phyloP scores from a whole-genome alignment of 2,888 invertebrate species.

The Eurytoma adleriae region DNA sequence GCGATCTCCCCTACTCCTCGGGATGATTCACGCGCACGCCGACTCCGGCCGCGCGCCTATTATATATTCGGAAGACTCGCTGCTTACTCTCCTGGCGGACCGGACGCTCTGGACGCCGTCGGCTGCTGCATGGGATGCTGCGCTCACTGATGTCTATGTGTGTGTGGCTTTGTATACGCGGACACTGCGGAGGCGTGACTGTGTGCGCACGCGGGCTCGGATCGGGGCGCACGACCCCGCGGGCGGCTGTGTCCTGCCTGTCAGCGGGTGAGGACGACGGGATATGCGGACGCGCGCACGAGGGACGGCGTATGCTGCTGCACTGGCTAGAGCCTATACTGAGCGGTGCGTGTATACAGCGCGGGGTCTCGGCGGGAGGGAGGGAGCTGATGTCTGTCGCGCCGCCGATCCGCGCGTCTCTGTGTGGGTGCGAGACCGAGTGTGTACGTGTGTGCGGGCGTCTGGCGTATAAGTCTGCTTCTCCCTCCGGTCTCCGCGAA shows the following conservation, averaged over 20 bases:
- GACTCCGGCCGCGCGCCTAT: background rate
- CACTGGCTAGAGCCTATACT: constrained; percentile 41
- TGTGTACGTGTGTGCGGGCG: background rate
- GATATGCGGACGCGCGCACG: constrained; percentile 19
- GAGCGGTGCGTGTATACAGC: constrained; percentile 9
- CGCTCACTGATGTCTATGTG: no score
- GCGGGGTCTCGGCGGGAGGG: background rate
- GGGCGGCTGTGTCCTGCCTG: constrained; percentile 14
- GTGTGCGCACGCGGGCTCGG: constrained; percentile 65
- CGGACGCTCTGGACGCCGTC: background rate
- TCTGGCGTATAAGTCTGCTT: no score
- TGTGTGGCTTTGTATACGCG: background rate
- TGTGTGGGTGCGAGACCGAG: background rate
- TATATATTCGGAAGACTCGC: background rate
- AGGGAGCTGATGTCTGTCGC: background rate
- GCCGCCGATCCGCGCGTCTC: background rate
- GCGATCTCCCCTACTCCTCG: constrained; percentile 1
- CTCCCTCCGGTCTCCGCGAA: no score
- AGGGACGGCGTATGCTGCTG: constrained; percentile 47
- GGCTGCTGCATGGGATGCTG: no score
- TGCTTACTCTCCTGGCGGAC: background rate
- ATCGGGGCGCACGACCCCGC: background rate
- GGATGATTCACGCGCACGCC: constrained; percentile 24
- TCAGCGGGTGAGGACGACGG: constrained; percentile 19
- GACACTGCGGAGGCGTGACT: no score